Base-by-base conservation (phyloP, 2,113 vertebrate genomes). In the Sorex araneus region DNA sequence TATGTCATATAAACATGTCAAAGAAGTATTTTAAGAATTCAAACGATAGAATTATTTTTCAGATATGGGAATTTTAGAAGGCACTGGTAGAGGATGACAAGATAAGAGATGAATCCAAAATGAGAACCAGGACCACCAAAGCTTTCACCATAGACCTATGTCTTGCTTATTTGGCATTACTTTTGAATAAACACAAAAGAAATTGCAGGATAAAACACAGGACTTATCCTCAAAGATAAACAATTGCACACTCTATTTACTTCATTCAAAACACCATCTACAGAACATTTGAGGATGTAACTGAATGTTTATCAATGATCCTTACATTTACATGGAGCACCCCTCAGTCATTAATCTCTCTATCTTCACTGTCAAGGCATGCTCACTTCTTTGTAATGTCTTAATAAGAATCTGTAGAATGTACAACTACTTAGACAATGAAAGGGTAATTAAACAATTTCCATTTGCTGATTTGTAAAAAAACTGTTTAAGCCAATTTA, bases 381-480 rank as follows among this genome's bases (percentile, higher is more conserved):
- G 34, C 75, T 30, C 43, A 32, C 30, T 64, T 45, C n/a, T 79
- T 71, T 79, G 32, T 78, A 78, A 79, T 36, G 63, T 74, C 27
- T 82, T 25, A 78, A 5, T 69, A 76, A 54, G 10, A 15, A 60
- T 47, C 67, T 86, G 81, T 57, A 78, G 21, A 34, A 67, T 63
- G 64, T 69, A 21, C 28, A 25, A 54, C 75, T 87, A 89, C 80
- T n/a, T n/a, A n/a, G n/a, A n/a, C n/a, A n/a, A n/a, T 80, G 28
- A 92, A 89, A 83, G 3, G 1, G 28, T 19, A 27, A 11, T 76
- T 50, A 23, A 64, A 5, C 32, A 43, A 82, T 84, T 82, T 66
- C 21, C 81, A 12, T 7, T 86, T 88, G 85, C 36, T 88, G 21
- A 77, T 87, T 93, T 76, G 28, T 76, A n/a, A n/a, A n/a, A 90